Evolutionary conservation across 2,113 vertebrate genomes (phyloP).

Genomic region (Lepus timidus): DNA sequence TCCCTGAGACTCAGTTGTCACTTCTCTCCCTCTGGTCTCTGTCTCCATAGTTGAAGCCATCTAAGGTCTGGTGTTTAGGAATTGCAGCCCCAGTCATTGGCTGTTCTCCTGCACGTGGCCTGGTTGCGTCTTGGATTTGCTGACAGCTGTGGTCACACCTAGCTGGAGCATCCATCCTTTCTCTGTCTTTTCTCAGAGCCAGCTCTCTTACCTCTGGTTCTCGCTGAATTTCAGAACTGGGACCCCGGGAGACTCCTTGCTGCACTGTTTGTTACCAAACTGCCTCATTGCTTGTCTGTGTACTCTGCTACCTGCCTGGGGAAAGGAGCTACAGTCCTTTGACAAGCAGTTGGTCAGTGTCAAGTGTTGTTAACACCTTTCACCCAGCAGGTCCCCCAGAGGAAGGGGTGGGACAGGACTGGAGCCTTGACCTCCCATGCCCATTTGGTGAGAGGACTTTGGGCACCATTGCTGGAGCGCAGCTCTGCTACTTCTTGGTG

Average conservation of each 20-base stretch:
- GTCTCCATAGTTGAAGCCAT: neutral
- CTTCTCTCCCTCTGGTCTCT: neutral
- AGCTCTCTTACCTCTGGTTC: neutral
- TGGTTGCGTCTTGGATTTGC: neutral
- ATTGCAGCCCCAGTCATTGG: neutral
- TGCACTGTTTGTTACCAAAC: neutral
- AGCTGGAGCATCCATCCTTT: neutral
- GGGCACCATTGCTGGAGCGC: neutral
- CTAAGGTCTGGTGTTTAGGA: neutral
- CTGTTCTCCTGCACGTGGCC: neutral
- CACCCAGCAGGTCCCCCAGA: accelerated
- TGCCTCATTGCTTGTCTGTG: neutral
- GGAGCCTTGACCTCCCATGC: neutral
- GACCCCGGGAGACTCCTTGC: neutral
- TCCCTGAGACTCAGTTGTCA: neutral
- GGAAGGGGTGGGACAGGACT: neutral
- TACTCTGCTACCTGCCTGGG: accelerated
- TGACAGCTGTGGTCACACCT: neutral
- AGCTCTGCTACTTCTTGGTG: neutral
- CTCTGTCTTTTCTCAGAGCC: neutral
- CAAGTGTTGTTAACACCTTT: neutral
- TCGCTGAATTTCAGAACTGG: neutral
- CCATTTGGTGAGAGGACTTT: neutral
- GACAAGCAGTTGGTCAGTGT: neutral
- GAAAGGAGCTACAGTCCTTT: neutral